Evolutionary conservation across 2,113 vertebrate species (phyloP).

Genomic region (Solea solea): DNA sequence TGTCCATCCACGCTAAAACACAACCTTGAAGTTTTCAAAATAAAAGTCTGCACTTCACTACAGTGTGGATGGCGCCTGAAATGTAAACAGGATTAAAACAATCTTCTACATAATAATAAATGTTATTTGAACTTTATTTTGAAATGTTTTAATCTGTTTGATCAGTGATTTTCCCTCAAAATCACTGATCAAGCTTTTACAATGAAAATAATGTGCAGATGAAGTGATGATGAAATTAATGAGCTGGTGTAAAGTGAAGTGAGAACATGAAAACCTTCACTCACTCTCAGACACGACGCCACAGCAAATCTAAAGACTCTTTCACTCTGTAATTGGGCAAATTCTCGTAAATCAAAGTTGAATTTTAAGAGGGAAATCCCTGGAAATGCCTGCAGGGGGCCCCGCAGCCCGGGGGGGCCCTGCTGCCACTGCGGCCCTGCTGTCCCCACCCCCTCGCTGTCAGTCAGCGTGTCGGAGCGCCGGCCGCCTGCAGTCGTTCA

Average conservation of each 20-base stretch:
- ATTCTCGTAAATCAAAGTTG: slow-evolving; percentile 49
- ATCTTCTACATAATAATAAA: too few relatives aligned
- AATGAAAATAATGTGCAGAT: too few relatives aligned
- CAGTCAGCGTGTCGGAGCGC: slow-evolving; percentile 25
- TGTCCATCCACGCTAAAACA: too few relatives aligned
- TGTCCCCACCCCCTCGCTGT: slow-evolving; percentile 11
- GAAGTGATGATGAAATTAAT: not conserved
- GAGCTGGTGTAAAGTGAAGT: not conserved
- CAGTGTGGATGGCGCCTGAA: too few relatives aligned
- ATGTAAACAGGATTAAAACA: too few relatives aligned
- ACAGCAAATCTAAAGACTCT: slow-evolving; percentile 29
- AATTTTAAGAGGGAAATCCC: slow-evolving; percentile 36
- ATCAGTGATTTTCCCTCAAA: too few relatives aligned
- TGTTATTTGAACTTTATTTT: too few relatives aligned
- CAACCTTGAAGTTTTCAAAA: too few relatives aligned
- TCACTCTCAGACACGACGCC: slow-evolving; percentile 9
- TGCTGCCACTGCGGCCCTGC: not conserved
- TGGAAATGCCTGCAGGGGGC: slow-evolving; percentile 7
- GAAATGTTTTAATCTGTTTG: too few relatives aligned
- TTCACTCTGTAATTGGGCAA: slow-evolving; percentile 44
- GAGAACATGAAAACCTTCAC: not conserved
- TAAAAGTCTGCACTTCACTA: too few relatives aligned
- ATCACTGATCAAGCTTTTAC: too few relatives aligned
- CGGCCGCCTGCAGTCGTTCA: slow-evolving; percentile 33
- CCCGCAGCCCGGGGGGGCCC: not conserved